A percentile compares a stretch with the other conserved stretches of the same genome.
Evolutionary conservation across 2,797 vertebrate species (phyloP).

Genomic region (Kryptolebias ocellatus): DNA sequence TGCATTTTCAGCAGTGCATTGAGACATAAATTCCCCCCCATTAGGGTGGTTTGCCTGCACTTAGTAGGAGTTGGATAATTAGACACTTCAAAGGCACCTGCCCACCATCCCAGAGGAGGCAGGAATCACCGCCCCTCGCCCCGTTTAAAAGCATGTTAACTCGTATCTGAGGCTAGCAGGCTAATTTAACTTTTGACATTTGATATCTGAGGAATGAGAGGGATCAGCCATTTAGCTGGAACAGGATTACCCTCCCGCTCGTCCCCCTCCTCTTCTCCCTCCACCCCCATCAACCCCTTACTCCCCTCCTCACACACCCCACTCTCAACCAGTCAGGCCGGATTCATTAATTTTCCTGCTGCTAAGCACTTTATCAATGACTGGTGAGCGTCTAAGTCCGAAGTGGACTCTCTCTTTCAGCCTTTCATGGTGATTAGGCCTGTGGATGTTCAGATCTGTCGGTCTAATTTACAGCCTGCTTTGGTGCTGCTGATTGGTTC

Average conservation of each 20-base stretch:
- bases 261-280: slow-evolving; percentile 25
- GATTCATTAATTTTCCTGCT: slow-evolving; percentile 83
- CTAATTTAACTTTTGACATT: slow-evolving; percentile 88
- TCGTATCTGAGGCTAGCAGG: slow-evolving; percentile 88
- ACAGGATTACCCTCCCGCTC: slow-evolving; percentile 80
- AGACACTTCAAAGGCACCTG: slow-evolving; percentile 93
- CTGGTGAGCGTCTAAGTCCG: slow-evolving; percentile 75
- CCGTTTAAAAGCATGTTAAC: slow-evolving; percentile 88
- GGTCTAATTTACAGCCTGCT: slow-evolving; percentile 45
- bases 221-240: slow-evolving; percentile 88
- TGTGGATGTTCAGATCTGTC: slow-evolving; percentile 62
- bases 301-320: slow-evolving; percentile 44
- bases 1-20: slow-evolving; percentile 12
- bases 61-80: slow-evolving; percentile 88
- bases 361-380: slow-evolving; percentile 84
- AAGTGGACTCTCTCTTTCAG: slow-evolving; percentile 51
- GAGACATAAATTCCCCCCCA: slow-evolving; percentile 57
- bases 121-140: slow-evolving; percentile 72
- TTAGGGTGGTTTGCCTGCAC: slow-evolving; percentile 84
- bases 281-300: slow-evolving; percentile 37
- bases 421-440: slow-evolving; percentile 60
- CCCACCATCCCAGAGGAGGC: slow-evolving; percentile 83
- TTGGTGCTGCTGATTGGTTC: slow-evolving; percentile 36
- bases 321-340: slow-evolving; percentile 74
- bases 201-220: slow-evolving; percentile 86